A percentile compares a stretch with the other conserved stretches of the same genome.
These are phyloP conservation scores for Urocynchramus pylzowi DNA, from an alignment of 2,113 vertebrate genomes.

Conservation along the genomic window DNA sequence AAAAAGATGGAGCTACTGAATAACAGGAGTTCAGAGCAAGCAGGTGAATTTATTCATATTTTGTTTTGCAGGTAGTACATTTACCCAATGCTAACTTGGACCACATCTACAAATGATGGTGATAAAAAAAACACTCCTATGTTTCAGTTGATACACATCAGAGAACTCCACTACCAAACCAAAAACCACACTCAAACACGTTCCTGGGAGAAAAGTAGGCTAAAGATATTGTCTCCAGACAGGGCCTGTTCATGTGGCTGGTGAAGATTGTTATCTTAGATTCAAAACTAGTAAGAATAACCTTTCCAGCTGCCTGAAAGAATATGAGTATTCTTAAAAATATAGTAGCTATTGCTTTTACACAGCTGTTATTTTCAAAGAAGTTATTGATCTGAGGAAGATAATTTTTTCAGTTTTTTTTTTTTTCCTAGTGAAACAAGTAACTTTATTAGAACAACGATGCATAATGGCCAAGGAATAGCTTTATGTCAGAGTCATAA, in stretches of 20 bases:
- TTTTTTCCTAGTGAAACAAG: background rate
- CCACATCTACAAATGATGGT: conserved; percentile 55
- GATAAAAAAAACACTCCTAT: conserved; percentile 40
- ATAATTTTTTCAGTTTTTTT: background rate
- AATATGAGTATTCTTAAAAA: conserved; percentile 34
- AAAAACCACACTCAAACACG: conserved; percentile 37
- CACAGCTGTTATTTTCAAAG: conserved; percentile 16
- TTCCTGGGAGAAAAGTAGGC: conserved; percentile 40
- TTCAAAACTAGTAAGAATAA: conserved; percentile 42
- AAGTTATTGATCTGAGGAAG: background rate
- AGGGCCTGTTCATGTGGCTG: conserved; percentile 51
- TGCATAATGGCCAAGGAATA: background rate
- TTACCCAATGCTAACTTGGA: conserved; percentile 28
- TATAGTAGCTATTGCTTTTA: background rate
- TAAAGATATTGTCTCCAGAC: conserved; percentile 55
- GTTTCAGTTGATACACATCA: conserved; percentile 55
- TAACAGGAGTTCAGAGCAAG: background rate
- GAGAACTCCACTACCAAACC: conserved; percentile 53
- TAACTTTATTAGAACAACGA: background rate
- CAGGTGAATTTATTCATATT: conserved; percentile 64
- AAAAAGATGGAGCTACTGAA: background rate
- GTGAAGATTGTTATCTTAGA: conserved; percentile 52
- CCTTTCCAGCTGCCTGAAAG: conserved; percentile 22
- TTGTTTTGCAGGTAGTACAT: background rate
- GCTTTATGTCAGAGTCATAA: background rate